These are phyloP conservation scores for Atherinosoma microstoma DNA, from an alignment of 2,797 vertebrate genomes.

Conservation along the genomic window DNA sequence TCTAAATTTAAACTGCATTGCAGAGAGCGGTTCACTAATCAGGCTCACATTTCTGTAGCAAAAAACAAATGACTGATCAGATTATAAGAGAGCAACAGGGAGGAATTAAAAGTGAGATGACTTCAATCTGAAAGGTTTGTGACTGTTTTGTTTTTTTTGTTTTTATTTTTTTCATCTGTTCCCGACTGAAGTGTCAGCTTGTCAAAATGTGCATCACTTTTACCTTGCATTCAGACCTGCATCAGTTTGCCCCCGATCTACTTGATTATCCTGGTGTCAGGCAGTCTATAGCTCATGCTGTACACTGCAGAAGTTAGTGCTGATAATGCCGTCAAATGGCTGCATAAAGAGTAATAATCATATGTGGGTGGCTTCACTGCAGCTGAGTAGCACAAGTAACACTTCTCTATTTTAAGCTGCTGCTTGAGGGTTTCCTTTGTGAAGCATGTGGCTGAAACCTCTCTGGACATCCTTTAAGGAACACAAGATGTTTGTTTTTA, in stretches of 20 bases:
- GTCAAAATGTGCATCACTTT: slow-evolving; percentile 13
- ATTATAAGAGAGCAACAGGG: slow-evolving; percentile 9
- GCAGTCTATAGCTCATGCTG: background rate
- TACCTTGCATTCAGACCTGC: background rate
- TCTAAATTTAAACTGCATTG: slow-evolving; percentile 58
- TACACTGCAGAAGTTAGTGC: slow-evolving; percentile 17
- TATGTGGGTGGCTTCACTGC: slow-evolving; percentile 65
- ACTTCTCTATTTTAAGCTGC: slow-evolving; percentile 74
- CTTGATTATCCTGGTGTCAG: background rate
- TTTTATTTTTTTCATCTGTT: background rate
- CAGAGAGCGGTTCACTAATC: slow-evolving; percentile 26
- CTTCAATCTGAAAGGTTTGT: background rate
- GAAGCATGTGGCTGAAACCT: slow-evolving; percentile 55
- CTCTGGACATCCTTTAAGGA: slow-evolving; percentile 44
- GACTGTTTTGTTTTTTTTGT: no score
- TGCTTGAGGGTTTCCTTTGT: slow-evolving; percentile 72
- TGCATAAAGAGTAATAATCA: slow-evolving; percentile 57
- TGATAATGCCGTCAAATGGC: slow-evolving; percentile 58
- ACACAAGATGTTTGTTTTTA: background rate
- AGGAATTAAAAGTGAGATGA: background rate
- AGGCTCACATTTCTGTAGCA: slow-evolving; percentile 6
- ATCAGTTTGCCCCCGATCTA: background rate
- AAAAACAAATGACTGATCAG: slow-evolving; percentile 15
- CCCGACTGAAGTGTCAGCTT: background rate
- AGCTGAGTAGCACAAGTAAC: slow-evolving; percentile 64